Conservation (phyloP, 2,113 vertebrate genomes). For the Tamias sibiricus region DNA sequence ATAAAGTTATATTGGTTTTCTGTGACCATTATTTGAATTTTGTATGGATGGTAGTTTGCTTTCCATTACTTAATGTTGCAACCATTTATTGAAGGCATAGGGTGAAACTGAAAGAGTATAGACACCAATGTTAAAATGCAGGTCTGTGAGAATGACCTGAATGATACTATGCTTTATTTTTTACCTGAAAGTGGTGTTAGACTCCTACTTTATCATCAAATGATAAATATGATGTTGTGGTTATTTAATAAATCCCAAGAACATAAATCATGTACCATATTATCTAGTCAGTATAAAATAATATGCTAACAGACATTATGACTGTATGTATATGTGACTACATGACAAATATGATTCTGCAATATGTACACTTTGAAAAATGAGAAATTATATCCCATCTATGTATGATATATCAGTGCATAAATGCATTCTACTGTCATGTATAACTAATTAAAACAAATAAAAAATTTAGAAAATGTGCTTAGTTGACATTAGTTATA, state of each 20-base stretch:
- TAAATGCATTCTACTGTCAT: no score
- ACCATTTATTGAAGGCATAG: neutral
- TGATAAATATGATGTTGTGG: neutral
- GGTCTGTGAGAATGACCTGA: neutral
- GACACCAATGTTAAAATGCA: neutral
- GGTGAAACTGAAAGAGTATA: neutral
- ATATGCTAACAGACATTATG: no score
- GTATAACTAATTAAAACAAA: no score
- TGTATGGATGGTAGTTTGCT: neutral
- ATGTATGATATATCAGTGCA: no score
- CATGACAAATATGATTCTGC: no score
- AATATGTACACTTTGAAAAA: no score
- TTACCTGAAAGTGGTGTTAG: neutral
- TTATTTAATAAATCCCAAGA: constrained; percentile 6
- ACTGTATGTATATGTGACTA: no score
- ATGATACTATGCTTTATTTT: neutral
- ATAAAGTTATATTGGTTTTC: neutral
- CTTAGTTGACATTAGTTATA: neutral
- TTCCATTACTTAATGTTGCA: neutral
- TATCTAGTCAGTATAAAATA: neutral
- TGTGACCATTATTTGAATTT: neutral
- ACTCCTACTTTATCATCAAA: neutral
- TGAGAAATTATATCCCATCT: no score
- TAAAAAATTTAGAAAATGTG: no score
- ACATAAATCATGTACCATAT: neutral